Evolutionary conservation across 2,888 invertebrate species (phyloP).

Genomic region (Morinoia aosen): DNA sequence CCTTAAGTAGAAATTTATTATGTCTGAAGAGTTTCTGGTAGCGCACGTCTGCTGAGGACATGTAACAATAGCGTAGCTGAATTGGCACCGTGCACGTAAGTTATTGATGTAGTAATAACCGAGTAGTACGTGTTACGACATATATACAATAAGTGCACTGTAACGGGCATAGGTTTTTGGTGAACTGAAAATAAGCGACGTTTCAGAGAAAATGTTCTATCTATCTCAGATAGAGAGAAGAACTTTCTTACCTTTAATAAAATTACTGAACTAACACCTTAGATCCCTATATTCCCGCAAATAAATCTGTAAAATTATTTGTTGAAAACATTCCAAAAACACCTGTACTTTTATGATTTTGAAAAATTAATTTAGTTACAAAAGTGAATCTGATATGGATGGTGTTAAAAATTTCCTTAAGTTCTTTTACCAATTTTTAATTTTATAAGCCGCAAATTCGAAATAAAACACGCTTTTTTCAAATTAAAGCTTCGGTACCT

Average conservation of each 20-base stretch:
- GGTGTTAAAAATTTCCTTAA: no score
- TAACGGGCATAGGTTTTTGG: not conserved
- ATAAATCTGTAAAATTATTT: not conserved
- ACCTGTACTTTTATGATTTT: no score
- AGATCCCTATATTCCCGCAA: not conserved
- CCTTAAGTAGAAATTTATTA: not conserved
- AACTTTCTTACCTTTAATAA: not conserved
- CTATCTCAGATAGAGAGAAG: not conserved
- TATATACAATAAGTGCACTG: slow-evolving; percentile 1
- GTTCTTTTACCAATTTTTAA: not conserved
- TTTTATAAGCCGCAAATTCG: not conserved
- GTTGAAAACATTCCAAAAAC: no score
- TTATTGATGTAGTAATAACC: slow-evolving; percentile 25
- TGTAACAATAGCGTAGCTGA: not conserved
- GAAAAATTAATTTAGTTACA: no score
- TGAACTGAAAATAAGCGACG: not conserved
- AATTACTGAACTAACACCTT: not conserved
- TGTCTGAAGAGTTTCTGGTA: not conserved
- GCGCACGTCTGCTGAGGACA: not conserved
- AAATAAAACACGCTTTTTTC: not conserved
- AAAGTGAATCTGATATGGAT: no score
- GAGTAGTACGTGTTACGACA: slow-evolving; percentile 36
- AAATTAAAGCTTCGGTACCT: not conserved
- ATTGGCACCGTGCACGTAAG: not conserved
- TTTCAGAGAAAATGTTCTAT: not conserved